Evolutionary conservation across 2,888 invertebrate species (phyloP).

Genomic region (Tortrix viridana): DNA sequence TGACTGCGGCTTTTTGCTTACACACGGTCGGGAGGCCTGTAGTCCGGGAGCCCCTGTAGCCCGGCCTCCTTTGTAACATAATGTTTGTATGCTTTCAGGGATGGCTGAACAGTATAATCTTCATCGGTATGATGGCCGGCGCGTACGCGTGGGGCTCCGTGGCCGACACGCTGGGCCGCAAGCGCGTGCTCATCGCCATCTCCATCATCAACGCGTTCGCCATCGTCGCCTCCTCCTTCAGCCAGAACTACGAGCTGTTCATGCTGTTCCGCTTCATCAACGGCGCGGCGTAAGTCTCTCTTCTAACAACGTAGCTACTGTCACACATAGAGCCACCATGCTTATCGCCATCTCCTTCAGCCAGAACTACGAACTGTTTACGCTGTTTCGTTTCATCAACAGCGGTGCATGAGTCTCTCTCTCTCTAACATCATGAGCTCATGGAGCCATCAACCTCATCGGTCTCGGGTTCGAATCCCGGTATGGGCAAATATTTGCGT

Average conservation of each 20-base stretch:
- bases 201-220: constrained; percentile 95
- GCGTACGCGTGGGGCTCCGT: constrained; percentile 97
- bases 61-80: background rate
- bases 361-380: constrained; percentile 94
- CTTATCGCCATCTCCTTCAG: constrained; percentile 95
- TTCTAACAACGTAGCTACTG: no score
- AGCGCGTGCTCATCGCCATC: constrained; percentile 94
- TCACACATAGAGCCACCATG: constrained; percentile 91
- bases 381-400: constrained; percentile 95
- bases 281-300: constrained; percentile 93
- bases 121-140: constrained; percentile 97
- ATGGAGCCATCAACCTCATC: no score
- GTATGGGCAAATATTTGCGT: no score
- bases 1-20: no score
- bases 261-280: constrained; percentile 96
- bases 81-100: constrained; percentile 61
- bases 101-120: constrained; percentile 92
- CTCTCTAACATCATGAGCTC: no score
- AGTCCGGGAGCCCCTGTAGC: no score
- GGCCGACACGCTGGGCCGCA: constrained; percentile 94
- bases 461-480: no score
- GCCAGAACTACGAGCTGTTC: constrained; percentile 94
- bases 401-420: constrained; percentile 94
- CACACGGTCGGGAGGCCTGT: no score
- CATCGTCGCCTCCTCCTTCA: constrained; percentile 95